These are phyloP conservation scores for Ornithoptera alexandrae DNA, from an alignment of 2,888 invertebrate species.

Conservation along the genomic window DNA sequence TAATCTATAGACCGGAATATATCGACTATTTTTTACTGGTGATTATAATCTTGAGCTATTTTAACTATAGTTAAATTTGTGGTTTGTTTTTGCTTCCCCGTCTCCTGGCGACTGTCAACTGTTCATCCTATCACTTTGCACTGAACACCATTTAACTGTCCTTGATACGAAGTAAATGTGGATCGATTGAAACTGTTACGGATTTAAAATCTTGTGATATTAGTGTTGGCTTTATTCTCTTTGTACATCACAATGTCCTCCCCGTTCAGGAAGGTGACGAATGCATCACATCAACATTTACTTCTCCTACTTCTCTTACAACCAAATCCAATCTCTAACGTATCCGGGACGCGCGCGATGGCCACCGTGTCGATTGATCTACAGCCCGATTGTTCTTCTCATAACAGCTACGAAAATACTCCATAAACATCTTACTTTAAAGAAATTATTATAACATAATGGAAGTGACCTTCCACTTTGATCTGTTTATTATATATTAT, in stretches of 20 bases:
- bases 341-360: conserved; percentile 39
- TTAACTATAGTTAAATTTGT: conserved; percentile 42
- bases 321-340: conserved; percentile 36
- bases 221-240: conserved; percentile 8
- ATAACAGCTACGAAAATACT: background rate
- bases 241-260: conserved; percentile 24
- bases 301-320: conserved; percentile 44
- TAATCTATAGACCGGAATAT: conserved; percentile 38
- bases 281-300: conserved; percentile 56
- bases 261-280: conserved; percentile 28
- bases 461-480: background rate
- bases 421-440: background rate
- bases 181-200: conserved; percentile 34
- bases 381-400: conserved; percentile 1
- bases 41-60: conserved; percentile 49
- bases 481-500: no score
- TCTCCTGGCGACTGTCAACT: conserved; percentile 65
- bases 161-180: conserved; percentile 65
- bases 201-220: conserved; percentile 6
- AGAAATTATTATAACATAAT: background rate
- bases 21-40: conserved; percentile 46
- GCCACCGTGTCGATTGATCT: conserved; percentile 27
- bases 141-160: conserved; percentile 59
- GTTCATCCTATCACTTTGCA: conserved; percentile 69
- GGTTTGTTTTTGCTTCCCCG: conserved; percentile 68